phyloP scores from a whole-genome alignment of 2,888 invertebrate species.

The Epinotia ramella region DNA sequence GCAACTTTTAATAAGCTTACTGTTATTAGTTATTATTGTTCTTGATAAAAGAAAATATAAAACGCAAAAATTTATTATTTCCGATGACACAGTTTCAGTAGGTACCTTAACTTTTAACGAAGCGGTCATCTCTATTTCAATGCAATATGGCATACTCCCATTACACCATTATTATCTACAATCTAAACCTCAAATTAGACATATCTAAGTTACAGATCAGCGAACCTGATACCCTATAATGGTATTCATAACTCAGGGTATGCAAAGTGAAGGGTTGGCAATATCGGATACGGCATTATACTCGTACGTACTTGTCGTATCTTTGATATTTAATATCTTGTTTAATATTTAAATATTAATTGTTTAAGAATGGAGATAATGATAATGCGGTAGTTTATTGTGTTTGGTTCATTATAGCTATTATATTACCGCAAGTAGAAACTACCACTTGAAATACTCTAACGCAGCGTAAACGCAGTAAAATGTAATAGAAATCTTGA shows the following conservation, averaged over 20 bases:
- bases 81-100: background rate
- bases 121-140: slow-evolving; percentile 5
- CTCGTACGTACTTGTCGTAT: slow-evolving; percentile 18
- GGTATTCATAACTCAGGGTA: slow-evolving; percentile 38
- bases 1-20: no score
- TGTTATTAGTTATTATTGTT: no score
- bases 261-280: slow-evolving; percentile 47
- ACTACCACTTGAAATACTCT: background rate
- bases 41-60: no score
- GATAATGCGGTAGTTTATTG: slow-evolving; percentile 18
- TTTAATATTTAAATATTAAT: slow-evolving; percentile 30
- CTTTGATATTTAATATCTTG: slow-evolving; percentile 36
- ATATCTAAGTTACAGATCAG: slow-evolving; percentile 35
- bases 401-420: background rate
- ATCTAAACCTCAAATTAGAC: slow-evolving; percentile 44
- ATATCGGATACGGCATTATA: slow-evolving; percentile 8
- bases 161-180: slow-evolving; percentile 25
- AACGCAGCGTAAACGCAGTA: no score
- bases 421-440: background rate
- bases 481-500: no score
- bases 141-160: slow-evolving; percentile 23
- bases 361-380: slow-evolving; percentile 21
- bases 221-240: slow-evolving; percentile 31
- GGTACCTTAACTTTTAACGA: background rate
- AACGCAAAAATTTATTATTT: no score